These are phyloP conservation scores for Netelia inedita DNA, from an alignment of 2,888 invertebrate genomes.

Conservation along the genomic window DNA sequence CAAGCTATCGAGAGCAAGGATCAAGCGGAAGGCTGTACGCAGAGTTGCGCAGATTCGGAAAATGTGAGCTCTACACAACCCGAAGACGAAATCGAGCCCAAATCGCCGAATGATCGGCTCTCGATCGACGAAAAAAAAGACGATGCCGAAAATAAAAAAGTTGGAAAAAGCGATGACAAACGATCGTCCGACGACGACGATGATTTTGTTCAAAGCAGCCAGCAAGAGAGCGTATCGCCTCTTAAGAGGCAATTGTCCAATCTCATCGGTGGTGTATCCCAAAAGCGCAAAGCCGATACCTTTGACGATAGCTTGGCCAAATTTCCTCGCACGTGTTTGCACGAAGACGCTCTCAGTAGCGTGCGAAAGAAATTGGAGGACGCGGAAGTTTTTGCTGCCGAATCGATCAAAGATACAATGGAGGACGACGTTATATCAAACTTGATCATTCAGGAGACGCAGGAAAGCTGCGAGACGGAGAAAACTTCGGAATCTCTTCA, in stretches of 20 bases:
- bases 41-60: not conserved
- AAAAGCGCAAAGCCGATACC: conserved; percentile 66
- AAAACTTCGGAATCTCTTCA: conserved; percentile 37
- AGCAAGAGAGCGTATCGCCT: conserved; percentile 50
- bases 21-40: not conserved
- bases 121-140: conserved; percentile 42
- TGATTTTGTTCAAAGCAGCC: conserved; percentile 66
- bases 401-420: not conserved
- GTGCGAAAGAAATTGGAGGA: conserved; percentile 47
- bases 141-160: conserved; percentile 10
- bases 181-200: conserved; percentile 49
- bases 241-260: conserved; percentile 61
- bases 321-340: conserved; percentile 63
- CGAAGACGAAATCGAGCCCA: conserved; percentile 14
- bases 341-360: conserved; percentile 51
- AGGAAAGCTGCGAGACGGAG: conserved; percentile 15
- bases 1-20: conserved; percentile 3
- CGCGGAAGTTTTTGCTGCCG: not conserved
- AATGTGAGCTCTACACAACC: not conserved
- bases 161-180: conserved; percentile 54
- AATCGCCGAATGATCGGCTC: conserved; percentile 33
- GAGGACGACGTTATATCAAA: conserved; percentile 9
- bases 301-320: conserved; percentile 53
- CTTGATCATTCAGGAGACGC: conserved; percentile 57
- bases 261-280: conserved; percentile 27